Evolutionary conservation across 2,797 vertebrate genomes (phyloP), one percentile per base, ranked within the genome.

Genomic region (Sarcophilus harrisii): DNA sequence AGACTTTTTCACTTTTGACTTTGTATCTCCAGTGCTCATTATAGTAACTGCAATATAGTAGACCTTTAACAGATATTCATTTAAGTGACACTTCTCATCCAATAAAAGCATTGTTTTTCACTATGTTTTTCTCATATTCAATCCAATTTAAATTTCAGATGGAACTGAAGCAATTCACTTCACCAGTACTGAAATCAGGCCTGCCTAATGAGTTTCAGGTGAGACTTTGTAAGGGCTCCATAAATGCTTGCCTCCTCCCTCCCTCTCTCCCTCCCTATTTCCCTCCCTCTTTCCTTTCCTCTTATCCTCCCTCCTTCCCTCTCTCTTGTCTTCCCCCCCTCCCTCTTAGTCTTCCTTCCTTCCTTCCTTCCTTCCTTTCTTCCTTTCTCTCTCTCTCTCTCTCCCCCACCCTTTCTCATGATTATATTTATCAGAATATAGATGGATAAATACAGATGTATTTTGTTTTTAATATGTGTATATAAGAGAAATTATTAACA

Each of bases 1-100:
- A 62, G 12, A 62, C 30, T 32, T 62, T 62, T 62, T 62, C 12
- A 12, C 3, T 62, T 62, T 62, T 32, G 32, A 16, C 30, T 66
- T n/a, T 18, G 1, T n/a, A 66, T 66, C 62, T 66, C 32, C 62
- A 66, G 5, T 66, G 62, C 32, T 6, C 14, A n/a, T 14, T n/a
- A n/a, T n/a, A 32, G 28, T 32, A 4, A 1, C 5, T 66, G 14
- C 1, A 2, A 6, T 5, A n/a, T 6, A 66, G 14, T n/a, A 12
- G 32, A 6, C 62, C n/a, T 66, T 66, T 66, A n/a, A n/a, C 16
- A n/a, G 14, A n/a, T 66, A 5, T 5, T n/a, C 16, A n/a, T 16
- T 18, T 66, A 18, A 66, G n/a, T 0, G 32, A 66, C 32, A 30
- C 28, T 66, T 66, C 32, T n/a, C 32, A 18, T 66, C n/a, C 32